Evolutionary conservation across 2,797 vertebrate genomes (phyloP).

Genomic region (Paedocypris micromegethes): DNA sequence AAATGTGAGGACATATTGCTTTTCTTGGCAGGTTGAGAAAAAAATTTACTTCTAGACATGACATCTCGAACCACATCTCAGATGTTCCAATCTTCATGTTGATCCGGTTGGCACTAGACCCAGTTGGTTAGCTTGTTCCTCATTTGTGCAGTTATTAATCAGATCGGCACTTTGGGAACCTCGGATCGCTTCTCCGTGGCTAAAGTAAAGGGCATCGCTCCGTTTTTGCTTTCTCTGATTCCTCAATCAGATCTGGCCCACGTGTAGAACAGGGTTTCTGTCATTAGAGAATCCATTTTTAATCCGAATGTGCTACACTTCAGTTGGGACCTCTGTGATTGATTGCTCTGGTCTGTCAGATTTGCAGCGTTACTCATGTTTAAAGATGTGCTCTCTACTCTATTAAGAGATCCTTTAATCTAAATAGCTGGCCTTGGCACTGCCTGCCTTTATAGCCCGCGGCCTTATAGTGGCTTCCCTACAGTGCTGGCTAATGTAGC

Average conservation of each 20-base stretch:
- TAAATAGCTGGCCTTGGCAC: constrained; percentile 21
- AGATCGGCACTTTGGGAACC: constrained; percentile 17
- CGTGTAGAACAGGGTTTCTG: constrained; percentile 16
- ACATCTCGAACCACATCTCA: constrained; percentile 14
- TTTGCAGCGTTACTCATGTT: constrained; percentile 31
- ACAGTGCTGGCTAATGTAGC: constrained; percentile 39
- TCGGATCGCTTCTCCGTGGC: neutral
- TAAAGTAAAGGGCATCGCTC: constrained; percentile 12
- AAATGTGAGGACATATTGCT: constrained; percentile 22
- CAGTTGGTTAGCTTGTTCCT: constrained; percentile 25
- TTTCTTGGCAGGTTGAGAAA: constrained; percentile 18
- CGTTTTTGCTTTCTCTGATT: constrained; percentile 1
- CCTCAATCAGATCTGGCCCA: constrained; percentile 27
- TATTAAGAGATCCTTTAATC: constrained; percentile 43
- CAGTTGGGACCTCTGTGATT: constrained; percentile 14
- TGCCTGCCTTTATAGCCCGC: constrained; percentile 38
- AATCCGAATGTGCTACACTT: constrained; percentile 7
- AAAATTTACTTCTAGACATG: constrained; percentile 14
- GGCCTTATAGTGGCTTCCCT: constrained; percentile 33
- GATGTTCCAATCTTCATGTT: constrained; percentile 26
- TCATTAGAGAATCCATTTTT: constrained; percentile 16
- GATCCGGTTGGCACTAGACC: constrained; percentile 28
- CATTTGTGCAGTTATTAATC: constrained; percentile 26
- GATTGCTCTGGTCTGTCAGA: constrained; percentile 33
- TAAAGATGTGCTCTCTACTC: constrained; percentile 39